Percentiles rank a stretch among this genome's conserved stretches.
Evolutionary conservation across 2,888 invertebrate genomes (phyloP).

Genomic region (Thereva nobilitata): DNA sequence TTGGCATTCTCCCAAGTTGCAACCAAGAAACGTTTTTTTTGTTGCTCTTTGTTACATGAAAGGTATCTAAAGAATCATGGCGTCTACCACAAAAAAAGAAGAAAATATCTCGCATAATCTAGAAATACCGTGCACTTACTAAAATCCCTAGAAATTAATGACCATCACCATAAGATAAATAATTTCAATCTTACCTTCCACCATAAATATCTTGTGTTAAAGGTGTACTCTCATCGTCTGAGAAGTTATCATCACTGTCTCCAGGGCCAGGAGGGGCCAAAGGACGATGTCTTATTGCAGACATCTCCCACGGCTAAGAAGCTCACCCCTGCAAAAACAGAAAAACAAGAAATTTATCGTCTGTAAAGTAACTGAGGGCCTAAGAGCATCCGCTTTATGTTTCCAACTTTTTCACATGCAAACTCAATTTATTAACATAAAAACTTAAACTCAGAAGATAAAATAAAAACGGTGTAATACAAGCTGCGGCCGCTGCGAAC

Average conservation of each 20-base stretch:
- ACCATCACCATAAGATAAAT: background rate
- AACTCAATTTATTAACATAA: background rate
- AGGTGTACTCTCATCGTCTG: slow-evolving; percentile 86
- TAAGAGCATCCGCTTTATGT: no score
- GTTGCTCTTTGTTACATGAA: no score
- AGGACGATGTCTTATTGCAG: slow-evolving; percentile 68
- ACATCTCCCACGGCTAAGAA: slow-evolving; percentile 56
- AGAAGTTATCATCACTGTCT: slow-evolving; percentile 75
- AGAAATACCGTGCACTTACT: no score
- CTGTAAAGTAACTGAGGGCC: background rate
- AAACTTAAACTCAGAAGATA: background rate
- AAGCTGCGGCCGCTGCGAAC: background rate
- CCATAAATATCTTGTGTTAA: slow-evolving; percentile 87
- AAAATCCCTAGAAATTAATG: no score
- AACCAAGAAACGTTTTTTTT: no score
- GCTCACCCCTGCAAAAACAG: slow-evolving; percentile 5
- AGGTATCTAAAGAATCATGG: no score
- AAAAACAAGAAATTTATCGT: slow-evolving; percentile 1
- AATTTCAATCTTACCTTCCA: slow-evolving; percentile 70
- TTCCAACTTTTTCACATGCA: no score
- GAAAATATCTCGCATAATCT: no score
- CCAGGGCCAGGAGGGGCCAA: slow-evolving; percentile 59
- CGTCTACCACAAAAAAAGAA: no score
- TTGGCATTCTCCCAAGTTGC: no score
- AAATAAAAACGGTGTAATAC: background rate